A percentile compares a stretch with the other conserved stretches of the same genome.
Conservation (phyloP, 2,888 invertebrate genomes). For the Agonum fuliginosum region DNA sequence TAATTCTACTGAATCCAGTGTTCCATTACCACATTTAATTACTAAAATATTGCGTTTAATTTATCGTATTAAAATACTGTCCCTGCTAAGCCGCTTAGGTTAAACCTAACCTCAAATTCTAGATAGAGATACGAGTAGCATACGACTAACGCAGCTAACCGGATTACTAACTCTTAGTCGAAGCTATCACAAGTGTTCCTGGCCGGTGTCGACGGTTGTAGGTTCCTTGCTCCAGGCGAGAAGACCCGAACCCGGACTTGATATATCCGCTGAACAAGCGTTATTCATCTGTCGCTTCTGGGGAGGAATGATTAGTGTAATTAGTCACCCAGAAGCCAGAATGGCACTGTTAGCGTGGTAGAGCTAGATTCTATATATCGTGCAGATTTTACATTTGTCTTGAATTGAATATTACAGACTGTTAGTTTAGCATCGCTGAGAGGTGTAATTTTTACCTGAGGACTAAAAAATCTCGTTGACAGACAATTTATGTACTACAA, state of each 20-base stretch:
- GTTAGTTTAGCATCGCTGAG: no score
- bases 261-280: neutral
- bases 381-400: neutral
- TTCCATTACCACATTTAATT: conserved; percentile 5
- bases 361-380: neutral
- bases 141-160: neutral
- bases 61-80: conserved; percentile 20
- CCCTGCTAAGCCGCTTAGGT: conserved; percentile 23
- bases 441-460: no score
- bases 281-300: conserved; percentile 23
- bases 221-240: neutral
- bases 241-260: neutral
- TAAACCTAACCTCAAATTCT: conserved; percentile 24
- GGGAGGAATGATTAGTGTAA: conserved; percentile 31
- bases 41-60: conserved; percentile 30
- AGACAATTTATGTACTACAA: no score
- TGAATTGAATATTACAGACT: no score
- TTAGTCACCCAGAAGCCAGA: conserved; percentile 16
- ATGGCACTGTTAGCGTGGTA: neutral
- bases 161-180: conserved; percentile 16
- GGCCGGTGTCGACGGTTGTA: conserved; percentile 9
- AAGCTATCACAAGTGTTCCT: neutral
- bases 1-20: neutral
- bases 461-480: no score
- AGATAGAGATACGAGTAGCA: conserved; percentile 12